Evolutionary conservation across 2,113 vertebrate genomes (phyloP).

Genomic region (Phalacrocorax carbo): DNA sequence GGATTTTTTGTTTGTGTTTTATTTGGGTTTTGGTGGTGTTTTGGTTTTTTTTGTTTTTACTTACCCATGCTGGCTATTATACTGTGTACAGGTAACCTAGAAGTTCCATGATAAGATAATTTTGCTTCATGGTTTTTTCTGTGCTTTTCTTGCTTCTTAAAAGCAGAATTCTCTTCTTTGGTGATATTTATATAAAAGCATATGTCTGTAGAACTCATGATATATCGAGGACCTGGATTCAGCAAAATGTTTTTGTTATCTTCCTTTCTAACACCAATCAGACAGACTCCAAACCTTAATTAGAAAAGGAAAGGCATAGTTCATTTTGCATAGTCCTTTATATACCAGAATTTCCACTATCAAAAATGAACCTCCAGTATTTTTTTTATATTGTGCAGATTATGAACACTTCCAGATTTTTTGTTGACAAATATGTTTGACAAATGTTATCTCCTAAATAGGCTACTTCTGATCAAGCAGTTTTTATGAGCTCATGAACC

Average conservation of each 20-base stretch:
- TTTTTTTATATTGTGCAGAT: background rate
- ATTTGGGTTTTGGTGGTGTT: too few relatives aligned
- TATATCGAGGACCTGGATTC: conserved; percentile 92
- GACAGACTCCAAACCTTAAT: conserved; percentile 92
- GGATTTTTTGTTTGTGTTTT: too few relatives aligned
- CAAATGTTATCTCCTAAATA: background rate
- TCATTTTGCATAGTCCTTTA: conserved; percentile 33
- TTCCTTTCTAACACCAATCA: conserved; percentile 92
- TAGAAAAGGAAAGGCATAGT: conserved; percentile 59
- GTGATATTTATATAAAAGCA: conserved; percentile 98
- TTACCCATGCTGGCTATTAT: conserved; percentile 96
- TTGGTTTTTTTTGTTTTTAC: background rate
- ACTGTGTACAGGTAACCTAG: conserved; percentile 90
- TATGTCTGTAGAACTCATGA: conserved; percentile 88
- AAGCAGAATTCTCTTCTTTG: conserved; percentile 97
- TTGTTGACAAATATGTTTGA: background rate
- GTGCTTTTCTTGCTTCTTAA: conserved; percentile 88
- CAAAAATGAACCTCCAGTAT: background rate
- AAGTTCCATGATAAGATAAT: conserved; percentile 82
- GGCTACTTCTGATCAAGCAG: background rate
- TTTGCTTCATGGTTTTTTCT: conserved; percentile 74
- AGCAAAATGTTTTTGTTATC: conserved; percentile 96
- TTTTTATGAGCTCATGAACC: background rate
- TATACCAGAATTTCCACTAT: background rate
- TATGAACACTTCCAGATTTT: background rate